phyloP scores from a whole-genome alignment of 2,888 invertebrate species.

The Galeopsomyia nigrocyanea region DNA sequence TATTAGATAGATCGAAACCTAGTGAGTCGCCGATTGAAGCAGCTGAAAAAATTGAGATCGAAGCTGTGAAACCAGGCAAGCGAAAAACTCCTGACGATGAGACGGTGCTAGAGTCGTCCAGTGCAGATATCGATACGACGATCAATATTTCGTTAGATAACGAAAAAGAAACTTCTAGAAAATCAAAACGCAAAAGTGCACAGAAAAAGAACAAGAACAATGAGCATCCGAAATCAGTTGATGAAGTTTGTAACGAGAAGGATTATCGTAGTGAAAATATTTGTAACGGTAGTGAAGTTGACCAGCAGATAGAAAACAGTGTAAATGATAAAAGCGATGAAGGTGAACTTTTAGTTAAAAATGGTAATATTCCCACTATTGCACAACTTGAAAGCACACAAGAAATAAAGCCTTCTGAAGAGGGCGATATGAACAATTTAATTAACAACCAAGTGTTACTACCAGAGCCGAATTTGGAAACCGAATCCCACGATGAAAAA shows the following conservation, averaged over 20 bases:
- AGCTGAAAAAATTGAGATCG: constrained; percentile 3
- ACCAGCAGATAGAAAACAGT: constrained; percentile 6
- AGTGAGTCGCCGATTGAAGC: constrained; percentile 14
- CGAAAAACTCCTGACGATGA: constrained; percentile 53
- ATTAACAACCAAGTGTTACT: constrained; percentile 2
- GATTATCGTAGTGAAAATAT: constrained; percentile 14
- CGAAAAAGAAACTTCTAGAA: constrained; percentile 20
- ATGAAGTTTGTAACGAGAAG: constrained; percentile 8
- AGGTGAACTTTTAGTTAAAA: constrained; percentile 15
- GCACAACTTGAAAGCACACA: background rate
- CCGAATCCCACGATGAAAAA: constrained; percentile 3
- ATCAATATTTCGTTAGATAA: background rate
- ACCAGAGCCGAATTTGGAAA: background rate
- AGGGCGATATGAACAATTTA: background rate
- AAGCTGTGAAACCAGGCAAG: constrained; percentile 50
- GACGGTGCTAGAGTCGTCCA: constrained; percentile 16
- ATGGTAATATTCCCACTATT: constrained; percentile 28
- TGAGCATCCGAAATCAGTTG: background rate
- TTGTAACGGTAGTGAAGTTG: constrained; percentile 7
- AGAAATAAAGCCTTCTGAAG: constrained; percentile 15
- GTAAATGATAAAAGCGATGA: constrained; percentile 12
- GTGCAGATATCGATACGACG: background rate
- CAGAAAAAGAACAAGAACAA: constrained; percentile 32
- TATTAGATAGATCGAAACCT: constrained; percentile 53
- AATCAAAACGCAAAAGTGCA: constrained; percentile 3